These are phyloP conservation scores for Microctenopoma steveboyesi DNA, from an alignment of 2,797 vertebrate genomes.

Conservation along the genomic window DNA sequence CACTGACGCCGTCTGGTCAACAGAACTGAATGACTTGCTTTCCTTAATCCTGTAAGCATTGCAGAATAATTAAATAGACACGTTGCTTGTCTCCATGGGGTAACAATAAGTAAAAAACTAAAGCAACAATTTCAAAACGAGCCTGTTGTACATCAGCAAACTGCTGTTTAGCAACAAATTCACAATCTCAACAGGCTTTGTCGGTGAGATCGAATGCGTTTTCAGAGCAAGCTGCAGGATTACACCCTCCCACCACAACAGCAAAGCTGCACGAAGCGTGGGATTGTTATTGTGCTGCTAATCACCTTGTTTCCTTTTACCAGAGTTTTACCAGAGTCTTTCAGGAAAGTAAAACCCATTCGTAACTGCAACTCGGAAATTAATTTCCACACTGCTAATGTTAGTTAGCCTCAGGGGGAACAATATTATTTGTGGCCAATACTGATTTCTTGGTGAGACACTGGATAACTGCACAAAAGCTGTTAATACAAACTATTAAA, in stretches of 20 bases:
- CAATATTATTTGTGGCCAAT: background rate
- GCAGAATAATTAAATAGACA: background rate
- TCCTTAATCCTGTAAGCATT: background rate
- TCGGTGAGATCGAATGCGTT: background rate
- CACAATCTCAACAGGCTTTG: background rate
- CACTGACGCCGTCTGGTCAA: too few relatives aligned
- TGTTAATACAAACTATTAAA: too few relatives aligned
- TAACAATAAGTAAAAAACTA: background rate
- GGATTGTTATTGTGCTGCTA: background rate
- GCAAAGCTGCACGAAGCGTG: conserved; percentile 6
- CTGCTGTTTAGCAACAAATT: conserved; percentile 1
- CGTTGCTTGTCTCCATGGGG: background rate
- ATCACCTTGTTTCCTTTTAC: conserved; percentile 3
- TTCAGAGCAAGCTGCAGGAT: conserved; percentile 16
- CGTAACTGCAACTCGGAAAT: background rate
- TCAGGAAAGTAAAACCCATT: conserved; percentile 9
- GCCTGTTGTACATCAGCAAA: background rate
- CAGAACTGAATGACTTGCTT: background rate
- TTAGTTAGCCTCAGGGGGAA: background rate
- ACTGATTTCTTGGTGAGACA: too few relatives aligned
- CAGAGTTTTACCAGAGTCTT: background rate
- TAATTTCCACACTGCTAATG: conserved; percentile 3
- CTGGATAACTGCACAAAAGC: too few relatives aligned
- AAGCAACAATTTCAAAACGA: background rate
- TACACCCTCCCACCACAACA: background rate